phyloP scores from a whole-genome alignment of 2,113 vertebrate species.

The Ranitomeya imitator region DNA sequence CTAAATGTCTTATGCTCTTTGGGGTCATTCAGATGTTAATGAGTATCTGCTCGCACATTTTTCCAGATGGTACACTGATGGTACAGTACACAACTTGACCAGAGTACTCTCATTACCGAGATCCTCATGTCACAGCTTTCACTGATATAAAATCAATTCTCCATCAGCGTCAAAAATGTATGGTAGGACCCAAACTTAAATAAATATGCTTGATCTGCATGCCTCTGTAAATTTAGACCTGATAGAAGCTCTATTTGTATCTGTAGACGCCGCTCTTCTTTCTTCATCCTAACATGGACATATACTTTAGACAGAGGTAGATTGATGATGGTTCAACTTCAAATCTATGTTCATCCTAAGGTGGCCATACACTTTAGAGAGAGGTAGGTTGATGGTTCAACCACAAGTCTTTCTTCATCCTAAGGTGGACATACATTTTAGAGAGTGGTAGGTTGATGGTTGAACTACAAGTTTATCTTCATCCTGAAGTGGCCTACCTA shows the following conservation, averaged over 20 bases:
- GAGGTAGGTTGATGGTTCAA: no score
- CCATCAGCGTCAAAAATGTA: not conserved
- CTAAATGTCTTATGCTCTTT: not conserved
- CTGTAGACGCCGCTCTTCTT: not conserved
- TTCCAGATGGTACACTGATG: not conserved
- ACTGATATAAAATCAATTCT: not conserved
- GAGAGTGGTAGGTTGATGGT: no score
- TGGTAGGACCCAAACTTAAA: not conserved
- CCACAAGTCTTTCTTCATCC: no score
- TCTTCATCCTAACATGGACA: not conserved
- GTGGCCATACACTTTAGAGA: no score
- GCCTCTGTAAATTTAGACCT: not conserved
- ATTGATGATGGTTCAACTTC: no score
- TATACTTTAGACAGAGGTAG: not conserved
- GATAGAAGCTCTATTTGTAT: not conserved
- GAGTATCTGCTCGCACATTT: not conserved
- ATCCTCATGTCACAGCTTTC: not conserved
- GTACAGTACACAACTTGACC: constrained; percentile 8
- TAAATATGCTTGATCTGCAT: not conserved
- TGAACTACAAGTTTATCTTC: no score
- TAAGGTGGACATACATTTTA: no score
- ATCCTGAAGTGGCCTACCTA: no score
- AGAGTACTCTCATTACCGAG: not conserved
- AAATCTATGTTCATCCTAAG: no score
- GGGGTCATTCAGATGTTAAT: constrained; percentile 7